Evolutionary conservation across 1,140 invertebrate genomes (phyloP), one percentile per base, ranked within the genome.

Genomic region (Mercenaria mercenaria): DNA sequence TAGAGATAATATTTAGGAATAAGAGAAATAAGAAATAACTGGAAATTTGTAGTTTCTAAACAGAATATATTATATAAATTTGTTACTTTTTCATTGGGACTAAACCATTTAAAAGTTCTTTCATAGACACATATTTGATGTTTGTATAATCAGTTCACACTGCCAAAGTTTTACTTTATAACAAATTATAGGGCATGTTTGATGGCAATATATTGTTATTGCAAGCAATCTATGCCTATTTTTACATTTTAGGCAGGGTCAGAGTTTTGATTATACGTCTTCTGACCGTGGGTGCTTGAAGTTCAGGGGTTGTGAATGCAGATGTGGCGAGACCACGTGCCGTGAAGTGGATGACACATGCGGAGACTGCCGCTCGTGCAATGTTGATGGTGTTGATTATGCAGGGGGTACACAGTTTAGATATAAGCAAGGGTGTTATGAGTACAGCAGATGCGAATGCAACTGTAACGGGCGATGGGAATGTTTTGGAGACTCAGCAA

Each of bases 361-460:
- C 32, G 82, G 89, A 0, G 76, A 90, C 47, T 86, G 83, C 26
- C 43, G 87, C 23, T 77, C 81, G 13, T 91, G 90, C 37, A 26
- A 64, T 26, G 76, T 89, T 8, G 64, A 80, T 29, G 87, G 87
- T 20, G 29, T 20, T n/a, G 74, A 84, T 6, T 89, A 91, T 64
- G 6, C 86, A 6, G 74, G 86, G 0, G 90, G 90, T 0, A 47
- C 34, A 15, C 3, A 74, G 18, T 91, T 91, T 39, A 10, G 79
- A 56, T 61, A 85, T 23, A 79, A 59, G n/a, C 50, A 61, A 56
- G 90, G 86, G 20, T 91, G 90, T 72, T 67, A 50, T 6, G 39
- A 69, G 29, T 91, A 89, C 85, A 83, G 26, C 20, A 34, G 81
- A 26, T 91, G 90, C 37, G 23, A 79, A 26, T 91, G 90, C n/a